Conservation (phyloP, 1,140 invertebrate genomes). For the Stegodyphus dumicola region DNA sequence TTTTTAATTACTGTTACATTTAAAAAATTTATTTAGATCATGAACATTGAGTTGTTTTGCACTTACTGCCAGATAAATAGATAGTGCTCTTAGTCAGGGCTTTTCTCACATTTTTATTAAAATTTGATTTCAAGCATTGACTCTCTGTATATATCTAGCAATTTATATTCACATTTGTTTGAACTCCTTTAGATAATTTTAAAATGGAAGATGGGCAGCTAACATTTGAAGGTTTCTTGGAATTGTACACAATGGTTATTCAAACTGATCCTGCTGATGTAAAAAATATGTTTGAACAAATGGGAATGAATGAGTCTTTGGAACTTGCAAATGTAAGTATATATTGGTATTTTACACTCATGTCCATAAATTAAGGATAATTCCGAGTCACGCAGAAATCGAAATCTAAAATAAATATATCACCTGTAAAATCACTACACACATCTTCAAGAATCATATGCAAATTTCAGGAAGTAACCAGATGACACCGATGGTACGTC, state of each 20-base stretch:
- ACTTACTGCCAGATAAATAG: too few relatives aligned
- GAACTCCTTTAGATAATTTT: constrained; percentile 43
- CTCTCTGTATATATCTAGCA: not conserved
- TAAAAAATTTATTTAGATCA: too few relatives aligned
- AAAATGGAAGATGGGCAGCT: constrained; percentile 37
- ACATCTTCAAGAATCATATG: too few relatives aligned
- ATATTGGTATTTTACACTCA: too few relatives aligned
- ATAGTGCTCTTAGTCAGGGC: not conserved
- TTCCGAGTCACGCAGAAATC: too few relatives aligned
- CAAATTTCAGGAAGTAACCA: too few relatives aligned
- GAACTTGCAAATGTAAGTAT: constrained; percentile 44
- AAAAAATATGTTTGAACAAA: constrained; percentile 43
- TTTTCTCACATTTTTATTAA: not conserved
- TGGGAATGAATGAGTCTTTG: constrained; percentile 41
- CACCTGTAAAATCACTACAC: too few relatives aligned
- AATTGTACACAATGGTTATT: constrained; percentile 35
- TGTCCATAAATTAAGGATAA: too few relatives aligned
- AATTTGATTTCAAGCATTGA: not conserved
- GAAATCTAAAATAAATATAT: too few relatives aligned
- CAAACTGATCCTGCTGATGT: constrained; percentile 4
- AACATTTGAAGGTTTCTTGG: constrained; percentile 50
- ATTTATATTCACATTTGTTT: not conserved
- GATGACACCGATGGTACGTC: too few relatives aligned
- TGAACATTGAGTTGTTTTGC: too few relatives aligned
- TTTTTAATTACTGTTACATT: too few relatives aligned